Evolutionary conservation across 2,113 vertebrate genomes (phyloP), one percentile per base, ranked within the genome.

Genomic region (Galeopterus variegatus): DNA sequence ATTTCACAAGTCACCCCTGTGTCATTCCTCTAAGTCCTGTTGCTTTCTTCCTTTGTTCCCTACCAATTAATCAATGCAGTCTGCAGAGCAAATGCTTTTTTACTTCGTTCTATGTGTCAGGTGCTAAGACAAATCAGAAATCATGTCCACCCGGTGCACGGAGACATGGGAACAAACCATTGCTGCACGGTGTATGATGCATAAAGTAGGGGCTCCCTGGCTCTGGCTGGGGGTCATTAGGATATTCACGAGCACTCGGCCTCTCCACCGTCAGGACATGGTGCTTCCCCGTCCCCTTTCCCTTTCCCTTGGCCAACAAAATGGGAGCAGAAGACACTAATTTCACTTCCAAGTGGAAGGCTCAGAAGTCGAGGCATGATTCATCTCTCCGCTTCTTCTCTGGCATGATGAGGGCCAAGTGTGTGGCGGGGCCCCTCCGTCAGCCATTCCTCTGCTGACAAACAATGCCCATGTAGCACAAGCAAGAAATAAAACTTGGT

Each of bases 131-230:
- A 56, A 72, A 67, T 84, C 41, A 80, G 69, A 69, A 70, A 12
- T 48, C 54, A 33, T 45, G 4, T 81, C 14, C 11, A 54, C 14
- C 15, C 8, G 4, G 8, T 85, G 48, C 26, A 41, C 54, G 26
- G 7, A 94, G 50, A 64, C 3, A 1, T 58, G 19, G 17, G 21
- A 31, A 50, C 13, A 21, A 10, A 77, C 48, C 18, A 21, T 33
- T 41, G 79, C 15, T 6, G 3, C 0, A 26, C 3, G 48, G 19
- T 12, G 3, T 33, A 60, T 33, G 28, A 26, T 3, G 13, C 48
- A 4, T 45, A 24, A 24, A 33, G 10, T 4, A 33, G 65, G 36
- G 13, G 31, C 21, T 18, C 8, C 10, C 0, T n/a, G n/a, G 17
- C 14, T 24, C 33, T 36, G n/a, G 7, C 2, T 17, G 15, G n/a